phyloP scores from a whole-genome alignment of 2,113 vertebrate genomes.

The Psittacula cyanocephala region DNA sequence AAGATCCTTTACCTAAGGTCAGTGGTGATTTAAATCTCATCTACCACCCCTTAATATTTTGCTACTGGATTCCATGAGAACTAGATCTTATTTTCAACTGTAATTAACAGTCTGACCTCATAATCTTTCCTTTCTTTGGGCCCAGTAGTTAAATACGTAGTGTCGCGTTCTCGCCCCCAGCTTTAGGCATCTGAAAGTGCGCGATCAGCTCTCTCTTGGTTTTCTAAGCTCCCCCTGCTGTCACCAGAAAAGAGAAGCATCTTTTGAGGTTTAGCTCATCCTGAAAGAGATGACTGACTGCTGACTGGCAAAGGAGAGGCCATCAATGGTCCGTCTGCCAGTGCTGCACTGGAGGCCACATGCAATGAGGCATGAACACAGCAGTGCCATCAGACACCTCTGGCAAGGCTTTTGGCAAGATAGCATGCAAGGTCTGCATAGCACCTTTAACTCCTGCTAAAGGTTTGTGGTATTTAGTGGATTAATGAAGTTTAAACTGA shows the following conservation, averaged over 20 bases:
- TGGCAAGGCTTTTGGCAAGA: background rate
- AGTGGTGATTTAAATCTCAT: background rate
- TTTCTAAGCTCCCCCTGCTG: slow-evolving; percentile 41
- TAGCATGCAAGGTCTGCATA: background rate
- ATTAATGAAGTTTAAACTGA: background rate
- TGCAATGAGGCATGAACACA: background rate
- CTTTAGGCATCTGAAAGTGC: background rate
- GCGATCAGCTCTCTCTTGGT: background rate
- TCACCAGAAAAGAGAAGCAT: background rate
- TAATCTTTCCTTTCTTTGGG: background rate
- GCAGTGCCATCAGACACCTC: background rate
- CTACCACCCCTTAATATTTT: background rate
- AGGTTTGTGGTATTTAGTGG: background rate
- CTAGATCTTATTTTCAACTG: background rate
- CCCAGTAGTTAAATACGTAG: background rate
- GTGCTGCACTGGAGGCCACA: background rate
- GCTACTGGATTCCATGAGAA: background rate
- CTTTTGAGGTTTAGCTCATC: background rate
- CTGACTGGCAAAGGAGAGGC: accelerated
- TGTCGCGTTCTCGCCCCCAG: accelerated
- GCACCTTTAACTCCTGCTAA: background rate
- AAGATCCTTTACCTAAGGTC: background rate
- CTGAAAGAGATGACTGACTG: background rate
- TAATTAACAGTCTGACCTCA: background rate
- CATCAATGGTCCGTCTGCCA: background rate